Evolutionary conservation across 2,113 vertebrate species (phyloP).

Genomic region (Spea multiplicata): DNA sequence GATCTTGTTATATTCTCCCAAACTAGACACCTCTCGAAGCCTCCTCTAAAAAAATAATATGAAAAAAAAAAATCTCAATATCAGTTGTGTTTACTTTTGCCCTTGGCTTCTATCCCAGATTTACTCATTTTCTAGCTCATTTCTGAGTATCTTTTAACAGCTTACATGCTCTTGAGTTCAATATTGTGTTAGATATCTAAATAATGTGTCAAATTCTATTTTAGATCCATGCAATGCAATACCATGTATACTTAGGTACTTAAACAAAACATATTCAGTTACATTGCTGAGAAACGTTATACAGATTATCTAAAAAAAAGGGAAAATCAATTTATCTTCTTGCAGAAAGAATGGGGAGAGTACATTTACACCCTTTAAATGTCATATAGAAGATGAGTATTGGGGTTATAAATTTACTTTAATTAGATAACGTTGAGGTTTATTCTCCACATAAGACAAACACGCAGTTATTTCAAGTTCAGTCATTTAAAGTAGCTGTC

Average conservation of each 20-base stretch:
- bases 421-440: background rate
- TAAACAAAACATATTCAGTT: slow-evolving; percentile 24
- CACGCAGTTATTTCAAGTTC: background rate
- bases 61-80: background rate
- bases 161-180: slow-evolving; percentile 27
- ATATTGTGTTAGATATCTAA: slow-evolving; percentile 42
- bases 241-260: slow-evolving; percentile 28
- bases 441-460: background rate
- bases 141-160: slow-evolving; percentile 37
- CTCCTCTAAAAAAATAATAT: slow-evolving; percentile 25
- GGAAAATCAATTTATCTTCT: slow-evolving; percentile 14
- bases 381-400: background rate
- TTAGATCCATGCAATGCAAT: slow-evolving; percentile 29
- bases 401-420: background rate
- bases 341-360: background rate
- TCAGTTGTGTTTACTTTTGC: slow-evolving; percentile 59
- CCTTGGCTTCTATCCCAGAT: slow-evolving; percentile 46
- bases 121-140: slow-evolving; percentile 50
- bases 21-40: slow-evolving; percentile 40
- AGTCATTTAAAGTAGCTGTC: background rate
- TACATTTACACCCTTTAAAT: slow-evolving; percentile 14
- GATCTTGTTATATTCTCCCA: no score
- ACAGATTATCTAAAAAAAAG: slow-evolving; percentile 22
- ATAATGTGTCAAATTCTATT: slow-evolving; percentile 38
- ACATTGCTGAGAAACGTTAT: slow-evolving; percentile 20